phyloP scores from a whole-genome alignment of 2,797 vertebrate genomes.

The Anniella stebbinsi region DNA sequence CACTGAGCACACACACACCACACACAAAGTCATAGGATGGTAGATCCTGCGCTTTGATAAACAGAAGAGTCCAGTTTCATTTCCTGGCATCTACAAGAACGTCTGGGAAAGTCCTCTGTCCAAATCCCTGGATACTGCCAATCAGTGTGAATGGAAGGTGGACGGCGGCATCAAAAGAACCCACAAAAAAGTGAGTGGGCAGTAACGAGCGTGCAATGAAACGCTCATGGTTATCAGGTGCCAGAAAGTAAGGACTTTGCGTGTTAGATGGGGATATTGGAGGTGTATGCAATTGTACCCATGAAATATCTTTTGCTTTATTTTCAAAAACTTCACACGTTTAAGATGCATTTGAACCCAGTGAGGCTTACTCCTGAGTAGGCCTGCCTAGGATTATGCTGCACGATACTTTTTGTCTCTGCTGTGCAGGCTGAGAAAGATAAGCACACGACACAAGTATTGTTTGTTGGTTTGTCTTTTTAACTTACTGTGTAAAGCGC shows the following conservation, averaged over 20 bases:
- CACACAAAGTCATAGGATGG: too few species aligned
- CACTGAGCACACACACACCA: neutral
- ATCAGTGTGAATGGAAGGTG: too few species aligned
- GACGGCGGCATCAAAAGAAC: too few species aligned
- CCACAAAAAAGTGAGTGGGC: too few species aligned
- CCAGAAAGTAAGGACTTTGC: neutral
- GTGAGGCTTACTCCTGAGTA: neutral
- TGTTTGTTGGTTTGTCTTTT: constrained; percentile 4
- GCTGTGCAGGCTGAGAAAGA: neutral
- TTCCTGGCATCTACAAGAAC: too few species aligned
- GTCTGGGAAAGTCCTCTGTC: too few species aligned
- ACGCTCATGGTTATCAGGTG: too few species aligned
- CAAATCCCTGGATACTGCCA: too few species aligned
- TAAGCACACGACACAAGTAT: neutral
- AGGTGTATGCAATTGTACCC: neutral
- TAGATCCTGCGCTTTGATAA: too few species aligned
- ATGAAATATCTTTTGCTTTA: neutral
- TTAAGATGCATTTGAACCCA: neutral
- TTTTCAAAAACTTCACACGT: too few species aligned
- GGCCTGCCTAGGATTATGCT: neutral
- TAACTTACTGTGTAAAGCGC: neutral
- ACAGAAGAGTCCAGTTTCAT: too few species aligned
- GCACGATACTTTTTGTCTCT: neutral
- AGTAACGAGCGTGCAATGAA: too few species aligned
- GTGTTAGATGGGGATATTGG: neutral